A percentile compares a stretch with the other conserved stretches of the same genome.
Evolutionary conservation across 2,113 vertebrate genomes (phyloP).

Genomic region (Bolborhynchus lineola): DNA sequence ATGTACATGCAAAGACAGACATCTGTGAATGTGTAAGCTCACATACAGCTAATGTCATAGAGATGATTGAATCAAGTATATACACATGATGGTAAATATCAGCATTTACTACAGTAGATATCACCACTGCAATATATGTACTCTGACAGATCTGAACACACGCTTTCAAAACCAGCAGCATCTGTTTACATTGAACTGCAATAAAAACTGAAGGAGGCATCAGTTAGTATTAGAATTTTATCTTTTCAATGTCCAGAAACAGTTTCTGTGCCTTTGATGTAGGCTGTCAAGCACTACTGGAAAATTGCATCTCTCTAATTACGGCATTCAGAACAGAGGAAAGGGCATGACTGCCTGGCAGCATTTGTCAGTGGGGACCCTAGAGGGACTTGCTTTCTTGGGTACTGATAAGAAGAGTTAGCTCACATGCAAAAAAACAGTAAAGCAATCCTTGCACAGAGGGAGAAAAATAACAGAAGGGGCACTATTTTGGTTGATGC

Average conservation of each 20-base stretch:
- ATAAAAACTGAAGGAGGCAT: conserved; percentile 59
- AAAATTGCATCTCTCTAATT: conserved; percentile 58
- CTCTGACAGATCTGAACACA: background rate
- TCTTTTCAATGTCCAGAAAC: conserved; percentile 68
- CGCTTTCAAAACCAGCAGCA: conserved; percentile 29
- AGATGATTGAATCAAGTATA: background rate
- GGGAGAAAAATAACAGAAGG: background rate
- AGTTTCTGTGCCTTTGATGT: conserved; percentile 67
- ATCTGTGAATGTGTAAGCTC: background rate
- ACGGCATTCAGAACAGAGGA: background rate
- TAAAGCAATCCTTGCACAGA: background rate
- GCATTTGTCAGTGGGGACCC: background rate
- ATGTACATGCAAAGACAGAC: background rate
- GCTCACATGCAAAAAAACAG: background rate
- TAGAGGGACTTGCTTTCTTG: conserved; percentile 21
- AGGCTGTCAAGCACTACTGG: conserved; percentile 57
- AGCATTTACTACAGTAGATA: background rate
- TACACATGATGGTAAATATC: background rate
- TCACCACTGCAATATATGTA: background rate
- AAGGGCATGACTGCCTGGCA: conserved; percentile 32
- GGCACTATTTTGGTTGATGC: background rate
- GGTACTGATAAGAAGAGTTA: conserved; percentile 37
- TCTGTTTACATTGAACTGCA: conserved; percentile 55
- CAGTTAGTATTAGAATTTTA: conserved; percentile 64
- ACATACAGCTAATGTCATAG: background rate